Evolutionary conservation across 2,113 vertebrate species (phyloP).

Genomic region (Noturus placidus): DNA sequence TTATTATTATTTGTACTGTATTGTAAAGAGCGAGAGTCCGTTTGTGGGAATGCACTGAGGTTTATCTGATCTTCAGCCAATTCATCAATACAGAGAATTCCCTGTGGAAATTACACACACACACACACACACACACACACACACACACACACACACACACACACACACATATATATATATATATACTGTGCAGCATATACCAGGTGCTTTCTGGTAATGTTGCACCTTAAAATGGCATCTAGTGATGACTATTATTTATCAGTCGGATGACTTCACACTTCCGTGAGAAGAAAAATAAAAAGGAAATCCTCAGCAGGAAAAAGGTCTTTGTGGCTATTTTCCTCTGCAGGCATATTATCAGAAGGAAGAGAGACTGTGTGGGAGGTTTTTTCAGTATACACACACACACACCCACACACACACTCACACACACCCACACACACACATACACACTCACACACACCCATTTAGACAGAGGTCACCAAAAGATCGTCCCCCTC

Average conservation of each 20-base stretch:
- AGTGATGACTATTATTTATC: slow-evolving; percentile 47
- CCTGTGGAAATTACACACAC: neutral
- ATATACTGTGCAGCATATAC: neutral
- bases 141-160: neutral
- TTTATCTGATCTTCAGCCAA: neutral
- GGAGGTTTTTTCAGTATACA: too few species aligned
- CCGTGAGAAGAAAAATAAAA: slow-evolving; percentile 5
- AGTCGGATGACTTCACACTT: slow-evolving; percentile 23
- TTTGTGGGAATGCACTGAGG: neutral
- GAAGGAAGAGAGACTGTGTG: neutral
- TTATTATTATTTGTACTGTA: neutral
- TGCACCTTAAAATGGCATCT: slow-evolving; percentile 17
- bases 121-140: slow-evolving; percentile 17
- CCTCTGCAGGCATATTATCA: slow-evolving; percentile 28
- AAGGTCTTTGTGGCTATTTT: slow-evolving; percentile 34
- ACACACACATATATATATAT: neutral
- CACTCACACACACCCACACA: neutral
- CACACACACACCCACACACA: neutral
- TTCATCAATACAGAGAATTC: neutral
- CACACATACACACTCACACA: slow-evolving; percentile 1
- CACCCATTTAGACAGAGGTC: neutral
- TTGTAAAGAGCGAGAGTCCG: neutral
- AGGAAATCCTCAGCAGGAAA: slow-evolving; percentile 27
- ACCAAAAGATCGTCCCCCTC: slow-evolving; percentile 7
- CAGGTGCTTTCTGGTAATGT: slow-evolving; percentile 13